Evolutionary conservation across 2,888 invertebrate genomes (phyloP), one percentile per base, ranked within the genome.

Genomic region (Dicyrtomina minuta): DNA sequence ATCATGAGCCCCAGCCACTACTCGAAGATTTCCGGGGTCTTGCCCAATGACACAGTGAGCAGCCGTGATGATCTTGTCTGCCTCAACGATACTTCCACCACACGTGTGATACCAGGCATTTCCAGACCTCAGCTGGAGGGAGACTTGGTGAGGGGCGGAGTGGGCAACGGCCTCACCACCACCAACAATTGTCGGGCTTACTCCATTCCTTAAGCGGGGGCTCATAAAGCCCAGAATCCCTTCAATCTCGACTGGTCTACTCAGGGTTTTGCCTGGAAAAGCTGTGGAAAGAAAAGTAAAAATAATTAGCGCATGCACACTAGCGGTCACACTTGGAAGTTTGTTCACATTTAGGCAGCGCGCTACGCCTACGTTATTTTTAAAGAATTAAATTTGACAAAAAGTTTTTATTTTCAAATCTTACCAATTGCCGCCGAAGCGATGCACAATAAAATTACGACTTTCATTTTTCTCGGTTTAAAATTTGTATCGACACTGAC

Each of bases 1-100:
- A 41, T 72, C 66, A 46, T 70, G 70, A n/a, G 65, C 72, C 26
- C 72, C 72, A 53, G 72, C 72, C 27, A 72, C 68, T 4, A 72
- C 70, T 17, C 70, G 66, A 27, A 72, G 60, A 20, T 65, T 72
- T 12, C 51, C 22, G 20, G 59, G 64, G 26, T 27, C 49, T 24
- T 69, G 67, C 15, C 72, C 61, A 22, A 41, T 2, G 4, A 60
- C 20, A 46, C 49, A 46, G 22, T 61, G 61, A 41, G 72, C 72
- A 39, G 68, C 71, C n/a, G 65, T 68, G 39, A 65, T 59, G 24
- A 70, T 67, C 39, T 66, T 66, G 51, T 59, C 44, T 8, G 62
- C 39, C 2, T 39, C 55, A 10, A 67, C 49, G 17, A 70, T 61
- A 15, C 59, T 59, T 15, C 70, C 70, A 17, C 70, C 72, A 20